phyloP scores from a whole-genome alignment of 2,113 vertebrate species.

The Psittacara wagleri region DNA sequence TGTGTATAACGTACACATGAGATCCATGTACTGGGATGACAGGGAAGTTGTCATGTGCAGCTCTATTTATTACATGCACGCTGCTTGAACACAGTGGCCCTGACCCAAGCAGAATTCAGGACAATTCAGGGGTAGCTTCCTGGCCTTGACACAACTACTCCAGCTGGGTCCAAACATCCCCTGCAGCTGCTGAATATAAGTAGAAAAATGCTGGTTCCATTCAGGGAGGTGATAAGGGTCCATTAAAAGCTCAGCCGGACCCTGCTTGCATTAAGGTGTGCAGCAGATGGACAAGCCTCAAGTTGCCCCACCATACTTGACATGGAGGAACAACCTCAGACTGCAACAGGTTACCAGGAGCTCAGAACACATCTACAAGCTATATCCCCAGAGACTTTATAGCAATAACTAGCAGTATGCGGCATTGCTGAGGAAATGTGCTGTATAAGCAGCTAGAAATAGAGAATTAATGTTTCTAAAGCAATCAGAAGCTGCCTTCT shows the following conservation, averaged over 20 bases:
- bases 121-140: neutral
- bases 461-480: neutral
- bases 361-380: neutral
- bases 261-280: neutral
- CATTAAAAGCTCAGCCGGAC: neutral
- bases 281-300: neutral
- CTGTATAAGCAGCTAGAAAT: neutral
- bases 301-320: neutral
- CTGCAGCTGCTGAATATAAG: neutral
- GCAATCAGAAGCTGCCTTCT: neutral
- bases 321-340: neutral
- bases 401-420: neutral
- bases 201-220: neutral
- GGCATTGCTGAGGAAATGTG: neutral
- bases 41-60: neutral
- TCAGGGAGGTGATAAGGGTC: neutral
- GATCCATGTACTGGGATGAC: constrained; percentile 51
- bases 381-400: neutral
- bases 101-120: neutral
- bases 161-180: neutral
- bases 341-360: neutral
- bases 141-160: neutral
- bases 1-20: constrained; percentile 14
- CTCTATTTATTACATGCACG: neutral
- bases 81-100: neutral